These are phyloP conservation scores for Cephalopachus bancanus DNA, from an alignment of 2,797 vertebrate species.

Conservation along the genomic window DNA sequence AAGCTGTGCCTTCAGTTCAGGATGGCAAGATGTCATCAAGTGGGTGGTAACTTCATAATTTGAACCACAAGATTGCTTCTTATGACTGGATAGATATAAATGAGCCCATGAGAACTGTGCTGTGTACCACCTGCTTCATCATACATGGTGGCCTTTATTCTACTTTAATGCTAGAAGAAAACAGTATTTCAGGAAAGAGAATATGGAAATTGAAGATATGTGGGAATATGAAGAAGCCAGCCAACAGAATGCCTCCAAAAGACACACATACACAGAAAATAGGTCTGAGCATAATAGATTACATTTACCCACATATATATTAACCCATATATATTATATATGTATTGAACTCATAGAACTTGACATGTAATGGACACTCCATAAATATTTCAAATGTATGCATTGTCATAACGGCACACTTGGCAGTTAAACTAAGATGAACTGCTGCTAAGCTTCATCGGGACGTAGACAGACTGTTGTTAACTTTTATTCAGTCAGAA, in stretches of 20 bases:
- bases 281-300: not conserved
- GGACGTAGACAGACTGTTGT: not conserved
- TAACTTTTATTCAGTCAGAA: constrained; percentile 5
- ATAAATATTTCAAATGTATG: constrained; percentile 31
- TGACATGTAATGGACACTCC: not conserved
- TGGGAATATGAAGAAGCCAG: not conserved
- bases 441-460: constrained; percentile 29
- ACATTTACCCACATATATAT: not conserved
- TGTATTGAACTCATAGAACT: not conserved
- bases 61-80: not conserved
- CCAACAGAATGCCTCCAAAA: constrained; percentile 9
- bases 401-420: not conserved
- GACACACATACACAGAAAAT: not conserved
- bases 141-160: not conserved
- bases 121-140: not conserved
- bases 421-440: constrained; percentile 5
- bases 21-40: not conserved
- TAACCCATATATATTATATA: not conserved
- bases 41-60: not conserved
- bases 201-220: not conserved
- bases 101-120: not conserved
- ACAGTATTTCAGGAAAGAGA: not conserved
- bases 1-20: not conserved
- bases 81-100: not conserved
- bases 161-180: constrained; percentile 35